Base-by-base conservation (phyloP, 2,113 vertebrate genomes). In the Amphilophus citrinellus region DNA sequence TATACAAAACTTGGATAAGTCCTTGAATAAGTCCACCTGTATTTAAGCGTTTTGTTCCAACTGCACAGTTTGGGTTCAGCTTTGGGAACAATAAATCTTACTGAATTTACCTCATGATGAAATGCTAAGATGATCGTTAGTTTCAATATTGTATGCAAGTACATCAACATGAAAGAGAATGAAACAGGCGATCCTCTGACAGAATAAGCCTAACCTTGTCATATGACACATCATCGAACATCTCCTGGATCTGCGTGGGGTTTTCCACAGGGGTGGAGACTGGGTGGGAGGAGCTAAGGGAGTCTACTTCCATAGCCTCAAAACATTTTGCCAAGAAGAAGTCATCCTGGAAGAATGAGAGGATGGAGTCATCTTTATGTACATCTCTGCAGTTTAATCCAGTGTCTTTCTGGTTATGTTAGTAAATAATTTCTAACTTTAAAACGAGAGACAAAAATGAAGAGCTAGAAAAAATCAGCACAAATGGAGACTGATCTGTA, bases 221-320 rank as follows among this genome's bases (percentile, higher is more conserved):
- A 58, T 99, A 98, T 3, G 98, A 99, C 83, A 99, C 97, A 1
- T 96, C 88, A 78, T 99, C 98, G 83, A 99, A 99, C 96, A 99
- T 98, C 93, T 99, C 97, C 89, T 88, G 95, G 92, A 98, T 99
- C 93, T 98, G 96, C 65, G 96, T 93, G 86, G 97, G 96, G 89
- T 96, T 96, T 91, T 98, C 97, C 79, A 98, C 97, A 1, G 95
- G 93, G 30, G 95, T 96, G 58, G 97, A 98, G 57, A 99, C 87
- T 0, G 98, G 97, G 80, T 99, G 98, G 24, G 98, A 98, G 1
- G 97, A 98, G 94, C 95, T 97, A 35, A 99, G 91, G 2, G 96
- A 96, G 85, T 99, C 98, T 0, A 97, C 95, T 71, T 96, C 97
- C 98, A 98, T 98, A 6, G 96, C 98, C 73, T 92, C 20, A 68